Conservation (phyloP, 2,888 invertebrate species). For the Rhamnusium bicolor region DNA sequence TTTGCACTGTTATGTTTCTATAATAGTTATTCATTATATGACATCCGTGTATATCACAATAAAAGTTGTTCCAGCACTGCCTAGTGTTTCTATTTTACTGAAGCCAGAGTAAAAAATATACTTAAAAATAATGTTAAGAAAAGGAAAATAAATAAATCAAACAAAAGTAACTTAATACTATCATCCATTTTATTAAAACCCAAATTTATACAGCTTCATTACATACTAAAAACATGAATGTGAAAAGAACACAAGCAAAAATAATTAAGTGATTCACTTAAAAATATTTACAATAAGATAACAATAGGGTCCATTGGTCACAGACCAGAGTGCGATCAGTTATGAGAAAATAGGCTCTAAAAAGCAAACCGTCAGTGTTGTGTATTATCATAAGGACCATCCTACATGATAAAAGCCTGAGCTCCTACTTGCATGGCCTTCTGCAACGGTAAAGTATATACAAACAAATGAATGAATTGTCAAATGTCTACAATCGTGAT, state of each 20-base stretch:
- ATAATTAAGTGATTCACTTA: constrained; percentile 71
- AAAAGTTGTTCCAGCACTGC: too few species aligned
- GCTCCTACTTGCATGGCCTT: constrained; percentile 10
- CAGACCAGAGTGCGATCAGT: constrained; percentile 67
- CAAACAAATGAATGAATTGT: constrained; percentile 62
- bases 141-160: neutral
- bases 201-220: constrained; percentile 71
- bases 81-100: too few species aligned
- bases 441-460: constrained; percentile 50
- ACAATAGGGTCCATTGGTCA: constrained; percentile 71
- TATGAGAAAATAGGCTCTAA: constrained; percentile 69
- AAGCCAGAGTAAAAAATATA: too few species aligned
- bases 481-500: constrained; percentile 68
- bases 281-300: constrained; percentile 72
- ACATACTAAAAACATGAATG: constrained; percentile 70
- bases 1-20: too few species aligned
- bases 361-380: constrained; percentile 66
- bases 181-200: constrained; percentile 72
- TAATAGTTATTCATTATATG: too few species aligned
- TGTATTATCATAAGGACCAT: constrained; percentile 26
- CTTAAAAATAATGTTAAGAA: too few species aligned
- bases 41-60: too few species aligned
- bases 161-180: constrained; percentile 62
- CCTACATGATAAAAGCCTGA: constrained; percentile 8
- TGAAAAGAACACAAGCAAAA: constrained; percentile 70